Evolutionary conservation across 2,797 vertebrate species (phyloP), one percentile per base, ranked within the genome.

Genomic region (Apodemus agrarius): DNA sequence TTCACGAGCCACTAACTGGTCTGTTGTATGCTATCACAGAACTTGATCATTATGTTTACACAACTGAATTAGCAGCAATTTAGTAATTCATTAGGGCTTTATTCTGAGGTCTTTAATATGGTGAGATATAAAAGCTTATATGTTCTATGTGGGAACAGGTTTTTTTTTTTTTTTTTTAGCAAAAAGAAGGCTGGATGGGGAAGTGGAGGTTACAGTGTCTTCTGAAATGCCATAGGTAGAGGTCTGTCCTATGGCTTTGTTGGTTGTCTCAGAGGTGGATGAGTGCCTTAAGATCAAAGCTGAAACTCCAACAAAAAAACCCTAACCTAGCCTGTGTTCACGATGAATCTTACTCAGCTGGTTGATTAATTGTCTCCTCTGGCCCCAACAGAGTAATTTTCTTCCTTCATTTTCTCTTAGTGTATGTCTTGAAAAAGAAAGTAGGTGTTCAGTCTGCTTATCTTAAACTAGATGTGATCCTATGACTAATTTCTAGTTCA

Each of bases 401-500:
- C 5, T 85, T 88, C 9, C 40, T 63, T 90, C 24, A 37, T 80
- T 92, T n/a, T 43, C 6, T 88, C 63, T 57, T 22, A 46, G 12
- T 63, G 26, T 59, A 43, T 78, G 81, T 89, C 31, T 43, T 17
- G n/a, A 79, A 54, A 12, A 21, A 57, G 59, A 52, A 29, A 31
- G 26, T 26, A 54, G 22, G 24, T 83, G 21, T 40, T 52, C 12
- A 52, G 29, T 29, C 72, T 79, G 24, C 59, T 89, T 65, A 34
- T 85, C 90, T 96, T 93, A 94, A 94, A 6, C n/a, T n/a, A n/a
- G n/a, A n/a, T 49, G 17, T 65, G 2, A 29, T 94, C 11, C 43
- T 46, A 76, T 52, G 12, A 52, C 24, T 74, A 69, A 79, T 6
- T 63, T 95, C 34, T 87, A 92, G 37, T 12, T 87, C 8, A 87